A percentile compares a stretch with the other conserved stretches of the same genome.
These are phyloP conservation scores for Phocoena sinus DNA, from an alignment of 2,113 vertebrate genomes.

Conservation along the genomic window DNA sequence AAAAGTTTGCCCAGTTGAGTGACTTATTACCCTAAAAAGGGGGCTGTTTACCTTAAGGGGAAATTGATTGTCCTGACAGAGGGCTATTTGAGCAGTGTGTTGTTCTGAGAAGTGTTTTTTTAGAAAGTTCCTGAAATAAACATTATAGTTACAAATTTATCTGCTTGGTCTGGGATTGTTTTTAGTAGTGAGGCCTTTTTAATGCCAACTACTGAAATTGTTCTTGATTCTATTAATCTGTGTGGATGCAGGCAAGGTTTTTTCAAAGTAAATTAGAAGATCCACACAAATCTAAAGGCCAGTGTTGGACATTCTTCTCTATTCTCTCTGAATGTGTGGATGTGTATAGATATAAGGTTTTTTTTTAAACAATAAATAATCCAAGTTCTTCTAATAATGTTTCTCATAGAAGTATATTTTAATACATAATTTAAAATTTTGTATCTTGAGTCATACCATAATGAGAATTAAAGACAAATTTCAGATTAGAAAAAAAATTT, in stretches of 20 bases:
- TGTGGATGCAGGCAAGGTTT: neutral
- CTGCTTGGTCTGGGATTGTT: neutral
- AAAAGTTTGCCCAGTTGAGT: neutral
- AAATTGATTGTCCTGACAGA: neutral
- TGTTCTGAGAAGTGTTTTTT: neutral
- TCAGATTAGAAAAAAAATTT: neutral
- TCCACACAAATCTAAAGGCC: neutral
- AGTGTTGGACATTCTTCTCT: neutral
- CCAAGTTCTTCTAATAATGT: neutral
- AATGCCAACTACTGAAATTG: neutral
- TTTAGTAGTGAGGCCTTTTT: neutral
- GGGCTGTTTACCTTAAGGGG: neutral
- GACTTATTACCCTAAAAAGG: neutral
- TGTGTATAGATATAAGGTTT: neutral
- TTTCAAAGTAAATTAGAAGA: neutral
- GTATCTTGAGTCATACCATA: neutral
- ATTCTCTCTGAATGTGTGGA: neutral
- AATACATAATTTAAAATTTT: neutral
- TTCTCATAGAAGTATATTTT: neutral
- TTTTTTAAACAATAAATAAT: neutral
- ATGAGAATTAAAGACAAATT: neutral
- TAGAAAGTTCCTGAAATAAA: neutral
- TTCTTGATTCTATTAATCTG: neutral
- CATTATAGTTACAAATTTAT: neutral
- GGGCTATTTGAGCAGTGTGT: neutral